A percentile compares a stretch with the other conserved stretches of the same genome.
Evolutionary conservation across 2,113 vertebrate genomes (phyloP).

Genomic region (Xyrauchen texanus): DNA sequence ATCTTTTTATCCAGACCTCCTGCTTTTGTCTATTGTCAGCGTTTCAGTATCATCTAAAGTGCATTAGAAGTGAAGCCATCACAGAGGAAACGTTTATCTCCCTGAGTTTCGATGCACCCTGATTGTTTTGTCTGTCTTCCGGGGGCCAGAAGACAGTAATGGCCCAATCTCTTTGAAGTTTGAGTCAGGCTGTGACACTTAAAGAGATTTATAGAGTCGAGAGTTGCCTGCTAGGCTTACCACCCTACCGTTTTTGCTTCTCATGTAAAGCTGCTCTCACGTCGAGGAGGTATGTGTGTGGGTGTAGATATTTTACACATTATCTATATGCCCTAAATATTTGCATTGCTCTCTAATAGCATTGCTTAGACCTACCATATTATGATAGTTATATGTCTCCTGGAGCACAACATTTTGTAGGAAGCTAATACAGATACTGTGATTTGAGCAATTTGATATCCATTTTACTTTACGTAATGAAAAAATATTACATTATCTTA

Average conservation of each 20-base stretch:
- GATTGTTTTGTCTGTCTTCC: constrained; percentile 58
- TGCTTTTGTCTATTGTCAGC: constrained; percentile 30
- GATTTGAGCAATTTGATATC: too few relatives aligned
- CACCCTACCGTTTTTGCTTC: constrained; percentile 23
- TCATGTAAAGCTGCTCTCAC: constrained; percentile 4
- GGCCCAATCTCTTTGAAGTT: constrained; percentile 60
- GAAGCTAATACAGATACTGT: too few relatives aligned
- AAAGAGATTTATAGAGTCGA: constrained; percentile 58
- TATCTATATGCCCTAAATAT: background rate
- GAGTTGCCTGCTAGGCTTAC: constrained; percentile 47
- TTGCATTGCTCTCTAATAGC: background rate
- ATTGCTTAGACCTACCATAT: background rate
- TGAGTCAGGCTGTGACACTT: constrained; percentile 54
- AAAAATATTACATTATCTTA: too few relatives aligned
- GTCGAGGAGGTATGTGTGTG: constrained; percentile 15
- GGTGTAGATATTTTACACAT: constrained; percentile 27
- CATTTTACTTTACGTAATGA: too few relatives aligned
- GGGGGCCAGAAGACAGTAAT: constrained; percentile 56
- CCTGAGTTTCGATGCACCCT: constrained; percentile 37
- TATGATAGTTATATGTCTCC: too few relatives aligned
- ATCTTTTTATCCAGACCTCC: constrained; percentile 10
- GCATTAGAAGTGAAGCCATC: constrained; percentile 21
- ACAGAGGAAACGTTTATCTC: constrained; percentile 46
- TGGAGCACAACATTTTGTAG: too few relatives aligned
- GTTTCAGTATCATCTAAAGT: constrained; percentile 40